A percentile compares a stretch with the other conserved stretches of the same genome.
Evolutionary conservation across 2,888 invertebrate genomes (phyloP).

Genomic region (Cosmopolites sordidus): DNA sequence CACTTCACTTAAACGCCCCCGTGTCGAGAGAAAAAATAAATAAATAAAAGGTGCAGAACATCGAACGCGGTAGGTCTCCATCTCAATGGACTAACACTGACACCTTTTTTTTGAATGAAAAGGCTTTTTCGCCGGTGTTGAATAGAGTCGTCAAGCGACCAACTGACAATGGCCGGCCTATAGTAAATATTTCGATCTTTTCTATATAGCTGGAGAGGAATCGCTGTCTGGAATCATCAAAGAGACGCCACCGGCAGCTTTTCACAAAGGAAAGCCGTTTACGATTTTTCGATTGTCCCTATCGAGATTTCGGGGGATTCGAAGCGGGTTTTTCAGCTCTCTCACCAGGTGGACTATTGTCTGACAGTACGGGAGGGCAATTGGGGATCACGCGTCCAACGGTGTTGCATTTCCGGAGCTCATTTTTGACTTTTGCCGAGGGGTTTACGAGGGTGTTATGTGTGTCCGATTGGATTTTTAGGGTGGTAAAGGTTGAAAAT

Average conservation of each 20-base stretch:
- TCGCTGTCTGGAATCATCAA: constrained; percentile 32
- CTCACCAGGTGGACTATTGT: neutral
- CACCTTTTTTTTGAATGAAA: constrained; percentile 23
- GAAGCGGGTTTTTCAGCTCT: neutral
- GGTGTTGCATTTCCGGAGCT: constrained; percentile 9
- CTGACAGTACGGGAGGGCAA: neutral
- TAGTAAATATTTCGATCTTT: constrained; percentile 27
- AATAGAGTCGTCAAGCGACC: constrained; percentile 25
- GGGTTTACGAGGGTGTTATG: constrained; percentile 14
- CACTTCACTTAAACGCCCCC: constrained; percentile 9
- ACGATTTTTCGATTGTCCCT: constrained; percentile 8
- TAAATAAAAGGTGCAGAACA: constrained; percentile 6
- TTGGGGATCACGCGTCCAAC: neutral
- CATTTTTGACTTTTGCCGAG: constrained; percentile 2
- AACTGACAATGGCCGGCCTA: constrained; percentile 18
- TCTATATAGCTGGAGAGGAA: constrained; percentile 23
- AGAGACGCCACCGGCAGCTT: constrained; percentile 39
- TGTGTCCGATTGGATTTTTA: constrained; percentile 15
- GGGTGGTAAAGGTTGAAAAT: constrained; percentile 6
- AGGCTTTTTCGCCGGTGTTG: constrained; percentile 15
- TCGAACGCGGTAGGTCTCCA: constrained; percentile 24
- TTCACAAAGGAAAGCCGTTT: constrained; percentile 29
- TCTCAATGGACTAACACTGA: constrained; percentile 20
- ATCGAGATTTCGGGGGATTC: constrained; percentile 15
- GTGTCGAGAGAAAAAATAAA: constrained; percentile 7